Evolutionary conservation across 1,140 invertebrate genomes (phyloP), one percentile per base, ranked within the genome.

Genomic region (Caenorhabditis inopinata): DNA sequence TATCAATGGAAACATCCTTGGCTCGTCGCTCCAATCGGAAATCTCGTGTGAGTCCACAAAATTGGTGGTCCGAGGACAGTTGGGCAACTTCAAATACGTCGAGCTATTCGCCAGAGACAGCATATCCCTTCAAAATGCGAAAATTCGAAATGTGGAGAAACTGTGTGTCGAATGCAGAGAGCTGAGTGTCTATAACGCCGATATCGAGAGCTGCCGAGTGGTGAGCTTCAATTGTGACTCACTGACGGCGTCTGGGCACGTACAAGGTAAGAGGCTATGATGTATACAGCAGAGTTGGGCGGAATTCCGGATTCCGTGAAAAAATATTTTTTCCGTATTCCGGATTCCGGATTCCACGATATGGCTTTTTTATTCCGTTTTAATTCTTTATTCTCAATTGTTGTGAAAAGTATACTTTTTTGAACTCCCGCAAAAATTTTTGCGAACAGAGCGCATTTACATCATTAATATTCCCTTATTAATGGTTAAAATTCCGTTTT

Each of bases 71-170:
- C 23, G 35, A 32, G 76, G 76, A 25, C 76, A 62, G 27, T 14
- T 78, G 4, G 76, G 49, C 12, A 78, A 78, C 32, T 47, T 78
- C 21, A 78, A 78, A 35, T 78, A 58, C 38, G 49, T 78, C 18
- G 76, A 62, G n/a, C 18, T 78, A 16, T 78, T 58, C 23, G 76
- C 76, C 11, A 45, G 53, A 11, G 76, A 78, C 2, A 51, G 76
- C 16, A 58, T 51, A 23, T 45, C 42, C n/a, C n/a, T 78, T 32
- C 38, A 58, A 58, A 38, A 62, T n/a, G 53, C 23, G 18, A 78
- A 46, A 23, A 38, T 68, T 5, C 32, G 58, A 21, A 68, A 68
- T 42, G 58, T 68, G n/a, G 58, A 68, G 18, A 68, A 68, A 18
- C n/a, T 68, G 29, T 68, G 58, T 68, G 58, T 68, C 16, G 58